Base-by-base conservation (phyloP, 2,797 vertebrate species). In the Enoplosus armatus region DNA sequence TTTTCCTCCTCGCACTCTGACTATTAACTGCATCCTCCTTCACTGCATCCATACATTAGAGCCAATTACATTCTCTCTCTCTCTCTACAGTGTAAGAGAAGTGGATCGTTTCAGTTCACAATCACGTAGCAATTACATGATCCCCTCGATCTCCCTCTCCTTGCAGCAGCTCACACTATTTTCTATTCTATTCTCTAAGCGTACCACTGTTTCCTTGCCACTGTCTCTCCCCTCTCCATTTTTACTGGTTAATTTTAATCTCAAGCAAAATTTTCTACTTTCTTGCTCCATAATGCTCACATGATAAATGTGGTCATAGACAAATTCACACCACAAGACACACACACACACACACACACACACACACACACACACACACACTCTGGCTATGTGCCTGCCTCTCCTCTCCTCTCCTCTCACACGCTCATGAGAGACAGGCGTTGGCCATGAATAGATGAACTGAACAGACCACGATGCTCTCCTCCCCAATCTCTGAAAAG, bases 401-500 rank as follows among this genome's bases (percentile, higher is more conserved):
- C 61, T 53, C 75, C 76, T 68, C 61, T 53, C 75, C 76, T 68
- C 72, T 65, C 64, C 78, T 79, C 87, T 86, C 67, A 43, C 56
- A 39, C 4, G 58, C 79, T 77, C 10, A 48, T 80, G 85, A 92
- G 89, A 88, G 75, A 82, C 89, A 81, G 90, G 86, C 87, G 74
- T 83, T 83, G 82, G 72, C 85, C 84, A 82, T 94, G 91, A 94
- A 95, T 85, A 87, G 89, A 90, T 83, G 85, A 91, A 87, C 83
- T 90, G 78, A 84, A 79, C 87, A 79, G 83, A 85, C 87, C 20
- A 72, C 33, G 85, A 88, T 84, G 86, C 90, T 90, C 91, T 91
- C 86, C 91, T 91, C 88, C 76, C 87, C 93, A 93, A 96, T 95
- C 92, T 90, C 82, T 93, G 85, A 86, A 95, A 91, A 85, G 92